Percentiles rank a stretch among this genome's conserved stretches.
Evolutionary conservation across 2,797 vertebrate species (phyloP).

Genomic region (Muscicapa comitata): DNA sequence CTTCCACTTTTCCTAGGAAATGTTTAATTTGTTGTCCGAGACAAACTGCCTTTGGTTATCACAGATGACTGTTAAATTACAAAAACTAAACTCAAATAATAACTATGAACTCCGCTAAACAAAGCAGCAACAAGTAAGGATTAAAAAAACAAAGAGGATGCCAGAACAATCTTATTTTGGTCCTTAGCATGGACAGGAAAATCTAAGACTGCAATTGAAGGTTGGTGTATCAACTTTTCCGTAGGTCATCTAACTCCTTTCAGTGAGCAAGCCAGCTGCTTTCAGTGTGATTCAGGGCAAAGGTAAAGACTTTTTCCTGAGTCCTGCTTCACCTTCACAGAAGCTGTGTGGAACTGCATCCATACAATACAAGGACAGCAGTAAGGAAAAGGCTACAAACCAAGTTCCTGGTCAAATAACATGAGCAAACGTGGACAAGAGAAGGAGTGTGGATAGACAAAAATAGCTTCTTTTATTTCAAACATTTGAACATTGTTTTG

Average conservation of each 20-base stretch:
- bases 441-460: not conserved
- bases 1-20: not conserved
- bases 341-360: not conserved
- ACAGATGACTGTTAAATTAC: not conserved
- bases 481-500: not conserved
- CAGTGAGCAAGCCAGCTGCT: not conserved
- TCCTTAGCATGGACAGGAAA: conserved; percentile 19
- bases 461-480: not conserved
- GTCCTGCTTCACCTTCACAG: not conserved
- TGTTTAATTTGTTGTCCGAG: not conserved
- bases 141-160: not conserved
- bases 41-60: not conserved
- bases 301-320: not conserved
- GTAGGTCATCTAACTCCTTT: not conserved
- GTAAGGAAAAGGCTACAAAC: not conserved
- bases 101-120: not conserved
- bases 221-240: not conserved
- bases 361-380: not conserved
- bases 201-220: not conserved
- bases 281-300: not conserved
- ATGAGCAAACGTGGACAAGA: not conserved
- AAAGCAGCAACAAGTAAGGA: not conserved
- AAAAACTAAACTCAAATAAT: not conserved
- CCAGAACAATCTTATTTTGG: conserved; percentile 13
- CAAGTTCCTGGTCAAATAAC: not conserved